phyloP scores from a whole-genome alignment of 1,140 invertebrate genomes.

The Nymphalis io region DNA sequence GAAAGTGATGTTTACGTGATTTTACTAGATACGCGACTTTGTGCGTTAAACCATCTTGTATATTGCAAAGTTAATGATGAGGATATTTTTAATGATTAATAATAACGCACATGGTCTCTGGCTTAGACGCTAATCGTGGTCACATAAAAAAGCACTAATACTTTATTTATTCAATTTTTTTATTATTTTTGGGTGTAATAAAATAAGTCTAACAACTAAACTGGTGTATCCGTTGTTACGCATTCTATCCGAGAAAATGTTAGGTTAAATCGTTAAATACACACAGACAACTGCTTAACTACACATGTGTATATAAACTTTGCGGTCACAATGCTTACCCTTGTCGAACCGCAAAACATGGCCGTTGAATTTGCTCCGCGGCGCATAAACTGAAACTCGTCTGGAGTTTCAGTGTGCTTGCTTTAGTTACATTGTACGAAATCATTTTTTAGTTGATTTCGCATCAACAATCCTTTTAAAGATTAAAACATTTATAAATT shows the following conservation, averaged over 20 bases:
- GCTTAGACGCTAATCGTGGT: no score
- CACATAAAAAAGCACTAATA: background rate
- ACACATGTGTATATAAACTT: slow-evolving; percentile 16
- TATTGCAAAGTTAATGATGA: no score
- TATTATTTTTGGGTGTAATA: no score
- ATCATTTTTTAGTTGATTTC: slow-evolving; percentile 19
- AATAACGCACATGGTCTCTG: no score
- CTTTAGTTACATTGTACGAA: slow-evolving; percentile 20
- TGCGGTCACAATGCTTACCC: slow-evolving; percentile 30
- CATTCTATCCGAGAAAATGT: background rate
- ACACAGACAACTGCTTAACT: slow-evolving; percentile 20
- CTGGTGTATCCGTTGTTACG: background rate
- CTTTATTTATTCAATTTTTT: no score
- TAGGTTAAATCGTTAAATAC: background rate
- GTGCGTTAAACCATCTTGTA: no score
- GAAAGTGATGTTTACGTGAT: no score
- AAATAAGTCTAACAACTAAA: no score
- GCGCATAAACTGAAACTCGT: slow-evolving; percentile 30
- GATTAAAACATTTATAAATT: slow-evolving; percentile 2
- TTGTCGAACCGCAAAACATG: slow-evolving; percentile 31
- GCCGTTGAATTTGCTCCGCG: slow-evolving; percentile 30
- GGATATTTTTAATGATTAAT: no score
- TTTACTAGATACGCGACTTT: no score
- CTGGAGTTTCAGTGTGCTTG: slow-evolving; percentile 23
- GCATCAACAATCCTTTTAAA: background rate